Base-by-base conservation (phyloP, 2,113 vertebrate species). In the Cinclus cinclus region DNA sequence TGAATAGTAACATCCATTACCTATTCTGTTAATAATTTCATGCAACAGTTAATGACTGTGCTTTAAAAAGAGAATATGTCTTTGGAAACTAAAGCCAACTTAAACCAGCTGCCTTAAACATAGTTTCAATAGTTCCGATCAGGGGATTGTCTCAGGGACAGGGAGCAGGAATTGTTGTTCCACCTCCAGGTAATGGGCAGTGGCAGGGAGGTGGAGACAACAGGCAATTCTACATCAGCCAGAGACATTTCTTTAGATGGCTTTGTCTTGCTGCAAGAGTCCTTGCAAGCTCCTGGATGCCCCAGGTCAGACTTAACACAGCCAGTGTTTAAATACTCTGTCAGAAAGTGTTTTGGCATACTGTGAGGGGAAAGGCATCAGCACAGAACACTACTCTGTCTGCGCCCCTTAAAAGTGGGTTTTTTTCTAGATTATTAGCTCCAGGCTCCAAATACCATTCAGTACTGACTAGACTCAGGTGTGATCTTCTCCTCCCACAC, bases 401-500 rank as follows among this genome's bases (percentile, higher is more conserved):
- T 78, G 30, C 7, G 2, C n/a, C 84, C 55, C n/a, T 91, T 92
- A 86, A 52, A 73, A 89, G 44, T 33, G 5, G 1, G 0, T 0
- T 9, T 89, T 73, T 76, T 58, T 13, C 60, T 87, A 60, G 68
- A 33, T 64, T 9, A 77, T 88, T 90, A 74, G 44, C 68, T 93
- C 55, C 75, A 89, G 83, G 60, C 49, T 92, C 73, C 58, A 86
- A 87, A 75, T 60, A 33, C 37, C 81, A 41, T 31, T 71, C 8
- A 1, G 31, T 39, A 49, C 58, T 69, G 73, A 82, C 85, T 47
- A 71, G 47, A 91, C 81, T 94, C 93, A 96, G 92, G 78, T 94
- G 96, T 95, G 88, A 96, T 93, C 82, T 94, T 96, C 92, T 90
- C 87, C 79, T 91, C 90, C 89, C 63, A 92, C 76, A 67, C 68